Evolutionary conservation across 1,140 invertebrate species (phyloP).

Genomic region (Galendromus occidentalis): DNA sequence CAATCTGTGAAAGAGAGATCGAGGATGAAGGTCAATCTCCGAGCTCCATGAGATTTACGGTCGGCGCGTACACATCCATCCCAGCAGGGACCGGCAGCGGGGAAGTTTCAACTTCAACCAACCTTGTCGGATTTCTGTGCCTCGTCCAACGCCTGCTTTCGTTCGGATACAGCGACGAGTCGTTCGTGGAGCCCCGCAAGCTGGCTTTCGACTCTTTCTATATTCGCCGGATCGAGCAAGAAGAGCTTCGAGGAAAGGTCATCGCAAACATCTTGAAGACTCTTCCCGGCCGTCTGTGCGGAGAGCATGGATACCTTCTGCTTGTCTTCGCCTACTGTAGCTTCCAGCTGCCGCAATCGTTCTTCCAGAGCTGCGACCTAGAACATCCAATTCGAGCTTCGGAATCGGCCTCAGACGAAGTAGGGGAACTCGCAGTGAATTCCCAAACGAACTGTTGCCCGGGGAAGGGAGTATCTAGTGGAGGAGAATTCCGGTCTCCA

Average conservation of each 20-base stretch:
- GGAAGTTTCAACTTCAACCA: not conserved
- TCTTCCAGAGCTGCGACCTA: constrained; percentile 6
- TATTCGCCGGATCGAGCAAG: not conserved
- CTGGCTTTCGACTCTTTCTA: not conserved
- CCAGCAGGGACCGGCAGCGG: too few relatives aligned
- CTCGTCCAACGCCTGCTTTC: not conserved
- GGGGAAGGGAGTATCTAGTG: too few relatives aligned
- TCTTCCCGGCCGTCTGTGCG: not conserved
- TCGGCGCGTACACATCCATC: too few relatives aligned
- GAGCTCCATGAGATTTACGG: too few relatives aligned
- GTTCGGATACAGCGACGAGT: not conserved
- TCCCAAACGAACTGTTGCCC: too few relatives aligned
- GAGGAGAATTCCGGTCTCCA: too few relatives aligned
- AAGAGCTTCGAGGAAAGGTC: not conserved
- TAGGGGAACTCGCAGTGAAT: too few relatives aligned
- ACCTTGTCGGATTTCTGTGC: constrained; percentile 1
- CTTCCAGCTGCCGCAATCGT: not conserved
- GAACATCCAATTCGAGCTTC: not conserved
- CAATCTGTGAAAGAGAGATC: not conserved
- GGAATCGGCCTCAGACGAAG: too few relatives aligned
- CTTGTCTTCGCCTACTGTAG: not conserved
- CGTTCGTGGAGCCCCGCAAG: not conserved
- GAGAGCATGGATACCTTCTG: not conserved
- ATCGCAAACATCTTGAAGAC: constrained; percentile 6
- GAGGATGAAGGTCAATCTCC: not conserved